phyloP scores from a whole-genome alignment of 2,888 invertebrate genomes.

The Scelioninae gen. 1 region DNA sequence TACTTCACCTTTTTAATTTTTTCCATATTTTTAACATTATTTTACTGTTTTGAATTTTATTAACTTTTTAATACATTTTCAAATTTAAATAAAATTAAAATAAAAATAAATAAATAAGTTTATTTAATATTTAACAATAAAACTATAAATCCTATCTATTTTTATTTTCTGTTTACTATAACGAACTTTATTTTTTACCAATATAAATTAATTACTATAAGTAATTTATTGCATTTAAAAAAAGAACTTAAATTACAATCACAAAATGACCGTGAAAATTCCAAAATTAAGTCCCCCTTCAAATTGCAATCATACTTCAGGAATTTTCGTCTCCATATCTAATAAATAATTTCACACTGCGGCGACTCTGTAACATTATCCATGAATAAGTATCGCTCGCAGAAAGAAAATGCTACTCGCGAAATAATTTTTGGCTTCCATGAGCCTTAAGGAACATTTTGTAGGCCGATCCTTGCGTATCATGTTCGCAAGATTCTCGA shows the following conservation, averaged over 20 bases:
- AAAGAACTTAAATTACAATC: not conserved
- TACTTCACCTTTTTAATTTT: too few species aligned
- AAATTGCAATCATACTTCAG: not conserved
- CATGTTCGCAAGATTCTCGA: conserved; percentile 69
- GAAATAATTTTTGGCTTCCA: conserved; percentile 66
- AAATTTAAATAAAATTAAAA: too few species aligned
- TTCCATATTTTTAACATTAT: too few species aligned
- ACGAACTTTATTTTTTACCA: too few species aligned
- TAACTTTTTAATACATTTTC: too few species aligned
- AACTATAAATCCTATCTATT: too few species aligned
- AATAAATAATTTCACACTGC: conserved; percentile 39
- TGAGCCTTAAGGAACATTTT: conserved; percentile 53
- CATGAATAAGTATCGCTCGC: conserved; percentile 42
- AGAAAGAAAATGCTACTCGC: conserved; percentile 56
- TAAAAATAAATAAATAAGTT: too few species aligned
- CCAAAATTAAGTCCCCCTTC: not conserved
- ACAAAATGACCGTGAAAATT: not conserved
- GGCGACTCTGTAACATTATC: conserved; percentile 35
- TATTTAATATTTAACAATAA: too few species aligned
- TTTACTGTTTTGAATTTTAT: too few species aligned
- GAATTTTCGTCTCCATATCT: conserved; percentile 19
- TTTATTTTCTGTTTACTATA: too few species aligned
- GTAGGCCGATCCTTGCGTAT: conserved; percentile 58
- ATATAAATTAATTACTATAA: too few species aligned
- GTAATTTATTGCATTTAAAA: not conserved